These are phyloP conservation scores for Uria aalge DNA, from an alignment of 2,113 vertebrate species.

Conservation along the genomic window DNA sequence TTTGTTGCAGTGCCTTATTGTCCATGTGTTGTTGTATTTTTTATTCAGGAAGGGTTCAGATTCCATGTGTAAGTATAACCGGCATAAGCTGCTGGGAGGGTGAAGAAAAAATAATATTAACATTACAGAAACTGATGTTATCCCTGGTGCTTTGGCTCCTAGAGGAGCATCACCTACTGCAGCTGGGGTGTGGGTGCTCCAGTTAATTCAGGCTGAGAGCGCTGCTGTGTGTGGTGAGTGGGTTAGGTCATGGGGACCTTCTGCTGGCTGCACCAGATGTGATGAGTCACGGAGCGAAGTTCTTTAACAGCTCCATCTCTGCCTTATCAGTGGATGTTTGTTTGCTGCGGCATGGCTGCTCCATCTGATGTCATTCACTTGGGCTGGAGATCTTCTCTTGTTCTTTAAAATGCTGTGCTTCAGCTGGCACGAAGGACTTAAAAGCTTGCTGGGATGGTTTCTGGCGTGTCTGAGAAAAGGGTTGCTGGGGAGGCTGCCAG, in stretches of 20 bases:
- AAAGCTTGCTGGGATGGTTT: background rate
- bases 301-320: background rate
- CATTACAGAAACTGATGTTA: background rate
- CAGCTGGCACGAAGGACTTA: background rate
- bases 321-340: background rate
- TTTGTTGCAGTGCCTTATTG: accelerated
- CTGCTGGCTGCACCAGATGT: background rate
- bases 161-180: background rate
- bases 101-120: accelerated
- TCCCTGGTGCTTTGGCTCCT: background rate
- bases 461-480: background rate
- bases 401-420: background rate
- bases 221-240: background rate
- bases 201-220: background rate
- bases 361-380: background rate
- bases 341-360: background rate
- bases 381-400: background rate
- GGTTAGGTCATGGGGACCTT: background rate
- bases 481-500: background rate
- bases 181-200: background rate
- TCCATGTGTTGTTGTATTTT: accelerated
- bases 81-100: background rate
- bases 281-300: background rate
- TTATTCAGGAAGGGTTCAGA: background rate
- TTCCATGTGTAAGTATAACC: accelerated